phyloP scores from a whole-genome alignment of 30 jellyfish, hydroid and myxozoan species.

The Hydractinia echinata region DNA sequence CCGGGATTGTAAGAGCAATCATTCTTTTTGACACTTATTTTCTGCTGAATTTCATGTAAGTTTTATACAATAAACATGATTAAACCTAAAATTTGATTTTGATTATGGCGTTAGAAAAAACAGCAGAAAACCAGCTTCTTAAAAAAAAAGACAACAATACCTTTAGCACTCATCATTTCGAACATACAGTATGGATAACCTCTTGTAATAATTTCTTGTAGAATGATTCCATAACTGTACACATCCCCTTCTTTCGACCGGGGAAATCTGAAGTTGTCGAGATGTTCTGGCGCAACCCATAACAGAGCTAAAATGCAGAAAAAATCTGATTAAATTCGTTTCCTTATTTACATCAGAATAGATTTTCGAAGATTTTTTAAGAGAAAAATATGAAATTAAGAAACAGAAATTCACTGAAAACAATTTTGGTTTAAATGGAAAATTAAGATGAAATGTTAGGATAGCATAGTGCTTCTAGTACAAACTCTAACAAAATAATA shows the following conservation, averaged over 20 bases:
- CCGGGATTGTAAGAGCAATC: background rate
- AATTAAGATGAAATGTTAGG: too few relatives aligned
- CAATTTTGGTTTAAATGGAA: too few relatives aligned
- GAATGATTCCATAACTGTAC: constrained; percentile 90
- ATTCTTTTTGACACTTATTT: background rate
- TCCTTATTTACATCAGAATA: too few relatives aligned
- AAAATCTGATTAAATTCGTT: too few relatives aligned
- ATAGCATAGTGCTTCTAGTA: too few relatives aligned
- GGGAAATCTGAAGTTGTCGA: constrained; percentile 40
- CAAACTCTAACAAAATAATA: too few relatives aligned
- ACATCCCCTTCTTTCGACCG: constrained; percentile 69
- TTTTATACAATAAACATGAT: too few relatives aligned
- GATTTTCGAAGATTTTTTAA: too few relatives aligned
- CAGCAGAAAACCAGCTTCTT: background rate
- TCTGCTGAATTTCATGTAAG: background rate
- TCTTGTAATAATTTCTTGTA: constrained; percentile 74
- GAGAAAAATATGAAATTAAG: too few relatives aligned
- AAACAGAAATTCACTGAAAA: too few relatives aligned
- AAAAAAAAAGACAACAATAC: constrained; percentile 29
- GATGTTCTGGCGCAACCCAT: constrained; percentile 94
- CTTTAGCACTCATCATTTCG: constrained; percentile 60
- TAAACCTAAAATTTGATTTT: too few relatives aligned
- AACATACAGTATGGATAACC: constrained; percentile 75
- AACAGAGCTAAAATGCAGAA: constrained; percentile 40
- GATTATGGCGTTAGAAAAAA: background rate